Conservation (phyloP, 2,113 vertebrate genomes). For the Pelobates fuscus region DNA sequence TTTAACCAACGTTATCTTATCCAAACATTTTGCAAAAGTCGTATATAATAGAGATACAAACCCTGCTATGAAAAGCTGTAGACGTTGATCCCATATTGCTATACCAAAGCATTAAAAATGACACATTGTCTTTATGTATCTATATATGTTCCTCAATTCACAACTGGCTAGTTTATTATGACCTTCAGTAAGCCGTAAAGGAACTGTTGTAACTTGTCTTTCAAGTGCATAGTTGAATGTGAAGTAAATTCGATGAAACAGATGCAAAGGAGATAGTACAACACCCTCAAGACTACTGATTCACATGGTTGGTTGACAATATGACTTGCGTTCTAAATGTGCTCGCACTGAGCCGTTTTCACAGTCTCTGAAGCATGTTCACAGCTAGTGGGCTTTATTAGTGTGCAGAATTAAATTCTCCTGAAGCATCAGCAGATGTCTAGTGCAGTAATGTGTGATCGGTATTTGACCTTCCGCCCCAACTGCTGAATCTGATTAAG, state of each 20-base stretch:
- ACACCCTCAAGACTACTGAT: slow-evolving; percentile 52
- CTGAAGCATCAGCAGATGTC: slow-evolving; percentile 59
- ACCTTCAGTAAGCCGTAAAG: not conserved
- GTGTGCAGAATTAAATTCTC: slow-evolving; percentile 65
- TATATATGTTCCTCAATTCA: too few relatives aligned
- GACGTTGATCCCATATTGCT: too few relatives aligned
- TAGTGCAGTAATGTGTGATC: slow-evolving; percentile 70
- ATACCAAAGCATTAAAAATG: too few relatives aligned
- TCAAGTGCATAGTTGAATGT: not conserved
- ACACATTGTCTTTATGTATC: too few relatives aligned
- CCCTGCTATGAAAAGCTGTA: too few relatives aligned
- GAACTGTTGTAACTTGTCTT: not conserved
- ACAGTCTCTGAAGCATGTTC: slow-evolving; percentile 60
- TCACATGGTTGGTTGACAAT: slow-evolving; percentile 49
- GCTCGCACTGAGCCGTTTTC: slow-evolving; percentile 63
- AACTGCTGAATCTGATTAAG: slow-evolving; percentile 73
- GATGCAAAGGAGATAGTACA: slow-evolving; percentile 50
- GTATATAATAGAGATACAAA: too few relatives aligned
- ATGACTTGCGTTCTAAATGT: slow-evolving; percentile 63
- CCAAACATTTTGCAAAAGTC: too few relatives aligned
- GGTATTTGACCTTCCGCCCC: slow-evolving; percentile 69
- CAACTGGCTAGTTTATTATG: too few relatives aligned
- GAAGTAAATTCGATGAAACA: slow-evolving; percentile 53
- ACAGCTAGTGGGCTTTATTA: slow-evolving; percentile 60
- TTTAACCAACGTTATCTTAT: too few relatives aligned